Base-by-base conservation (phyloP, 2,113 vertebrate species). In the Hemiscyllium ocellatum region DNA sequence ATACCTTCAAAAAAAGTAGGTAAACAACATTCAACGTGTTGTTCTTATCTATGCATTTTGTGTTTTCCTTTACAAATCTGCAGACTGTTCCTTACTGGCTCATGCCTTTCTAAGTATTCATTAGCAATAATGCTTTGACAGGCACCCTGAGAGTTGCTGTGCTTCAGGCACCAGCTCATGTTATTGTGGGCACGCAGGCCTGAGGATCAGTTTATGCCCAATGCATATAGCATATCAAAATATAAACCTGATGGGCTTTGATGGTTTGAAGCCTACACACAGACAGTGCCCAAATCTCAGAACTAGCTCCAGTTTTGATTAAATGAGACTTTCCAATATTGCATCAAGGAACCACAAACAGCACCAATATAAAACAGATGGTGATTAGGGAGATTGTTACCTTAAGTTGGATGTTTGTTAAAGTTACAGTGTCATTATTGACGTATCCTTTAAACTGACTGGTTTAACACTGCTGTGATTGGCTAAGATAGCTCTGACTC, bases 301-400 rank as follows among this genome's bases (percentile, higher is more conserved):
- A 83, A 47, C 80, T 37, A 83, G 29, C 52, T 61, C 29, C 52
- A 52, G 85, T 52, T 52, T 26, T 65, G 33, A 20, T n/a, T 19
- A 66, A 93, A 37, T 93, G 87, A 91, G 89, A 37, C 19, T 17
- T 93, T 93, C 33, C 33, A 7, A 37, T n/a, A 6, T 17, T 22
- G 89, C 89, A 66, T 37, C 2, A 33, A 93, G 33, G 61, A 37
- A 61, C 61, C 10, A 66, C 3, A 33, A 93, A 93, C 17, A n/a
- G 56, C 52, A 65, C 29, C 52, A 37, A 93, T 66, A 37, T 93
- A 37, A 93, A 93, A 68, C 89, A 93, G 87, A 61, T 90, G 87
- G 52, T 33, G 56, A 90, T 61, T 61, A 56, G 86, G 52, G 65
- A 56, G 33, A 6, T 19, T 66, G 89, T 22, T 66, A 93, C 15